Conservation (phyloP, 1,140 invertebrate species). For the Andrena cerasifolii region DNA sequence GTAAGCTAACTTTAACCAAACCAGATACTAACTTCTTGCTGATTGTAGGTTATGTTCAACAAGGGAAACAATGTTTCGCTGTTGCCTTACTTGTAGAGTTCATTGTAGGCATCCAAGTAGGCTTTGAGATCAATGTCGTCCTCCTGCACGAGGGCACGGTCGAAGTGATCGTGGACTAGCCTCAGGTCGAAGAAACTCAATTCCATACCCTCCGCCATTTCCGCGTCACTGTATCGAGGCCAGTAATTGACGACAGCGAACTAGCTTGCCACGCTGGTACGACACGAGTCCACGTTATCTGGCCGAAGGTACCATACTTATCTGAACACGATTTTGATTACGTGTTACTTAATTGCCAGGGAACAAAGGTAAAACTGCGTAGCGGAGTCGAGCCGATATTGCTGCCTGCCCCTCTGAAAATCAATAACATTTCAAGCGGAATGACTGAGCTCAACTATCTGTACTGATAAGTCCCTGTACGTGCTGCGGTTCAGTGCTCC, state of each 20-base stretch:
- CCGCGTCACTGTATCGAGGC: constrained; percentile 32
- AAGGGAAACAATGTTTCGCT: neutral
- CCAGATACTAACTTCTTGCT: neutral
- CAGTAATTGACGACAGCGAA: neutral
- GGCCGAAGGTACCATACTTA: neutral
- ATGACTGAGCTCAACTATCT: neutral
- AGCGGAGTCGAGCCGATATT: neutral
- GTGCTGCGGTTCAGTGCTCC: no score
- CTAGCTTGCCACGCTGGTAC: constrained; percentile 25
- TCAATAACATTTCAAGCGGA: neutral
- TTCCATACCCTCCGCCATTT: constrained; percentile 77
- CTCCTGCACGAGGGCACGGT: constrained; percentile 78
- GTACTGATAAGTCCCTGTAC: neutral
- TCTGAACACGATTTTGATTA: neutral
- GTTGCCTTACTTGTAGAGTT: constrained; percentile 81
- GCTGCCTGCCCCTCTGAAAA: neutral
- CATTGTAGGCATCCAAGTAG: constrained; percentile 82
- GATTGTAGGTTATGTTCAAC: constrained; percentile 32
- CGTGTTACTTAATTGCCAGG: neutral
- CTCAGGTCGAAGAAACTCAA: constrained; percentile 76
- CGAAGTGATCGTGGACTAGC: constrained; percentile 79
- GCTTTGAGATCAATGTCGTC: constrained; percentile 80
- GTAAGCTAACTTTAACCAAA: neutral
- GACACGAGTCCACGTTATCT: constrained; percentile 30
- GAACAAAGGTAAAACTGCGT: neutral